Conservation (phyloP, 2,113 vertebrate genomes). For the Chaetodon trifascialis region DNA sequence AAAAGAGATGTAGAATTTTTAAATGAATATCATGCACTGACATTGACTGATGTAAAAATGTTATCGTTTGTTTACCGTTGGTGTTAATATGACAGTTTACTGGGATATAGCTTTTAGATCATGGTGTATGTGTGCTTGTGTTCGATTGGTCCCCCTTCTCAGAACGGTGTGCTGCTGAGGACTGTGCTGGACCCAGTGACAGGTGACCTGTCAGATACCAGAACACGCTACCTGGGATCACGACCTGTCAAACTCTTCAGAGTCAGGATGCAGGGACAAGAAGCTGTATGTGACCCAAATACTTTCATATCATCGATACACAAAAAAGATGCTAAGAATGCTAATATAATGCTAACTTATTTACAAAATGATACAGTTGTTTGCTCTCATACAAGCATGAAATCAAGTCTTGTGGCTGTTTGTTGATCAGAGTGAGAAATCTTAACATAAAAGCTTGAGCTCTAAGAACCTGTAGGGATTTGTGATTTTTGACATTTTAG, state of each 20-base stretch:
- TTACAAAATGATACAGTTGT: neutral
- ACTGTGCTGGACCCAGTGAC: conserved; percentile 97
- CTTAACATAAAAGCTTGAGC: neutral
- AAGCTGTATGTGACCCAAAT: conserved; percentile 89
- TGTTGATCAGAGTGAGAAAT: neutral
- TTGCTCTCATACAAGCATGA: neutral
- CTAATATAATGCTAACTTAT: neutral
- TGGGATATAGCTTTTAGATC: neutral
- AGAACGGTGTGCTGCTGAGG: conserved; percentile 96
- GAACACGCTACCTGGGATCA: conserved; percentile 95
- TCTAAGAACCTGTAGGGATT: neutral
- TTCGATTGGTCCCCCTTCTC: neutral
- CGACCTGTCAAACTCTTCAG: conserved; percentile 97
- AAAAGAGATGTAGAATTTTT: neutral
- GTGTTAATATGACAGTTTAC: neutral
- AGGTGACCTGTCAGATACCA: conserved; percentile 95
- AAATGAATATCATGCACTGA: neutral
- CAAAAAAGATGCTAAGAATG: neutral
- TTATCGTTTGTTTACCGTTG: neutral
- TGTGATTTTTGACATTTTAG: neutral
- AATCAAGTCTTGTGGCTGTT: neutral
- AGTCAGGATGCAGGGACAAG: conserved; percentile 98
- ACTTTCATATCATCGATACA: neutral
- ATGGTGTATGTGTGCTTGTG: neutral
- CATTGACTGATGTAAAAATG: neutral